Evolutionary conservation across 1,140 invertebrate species (phyloP).

Genomic region (Brachionus koreanus): DNA sequence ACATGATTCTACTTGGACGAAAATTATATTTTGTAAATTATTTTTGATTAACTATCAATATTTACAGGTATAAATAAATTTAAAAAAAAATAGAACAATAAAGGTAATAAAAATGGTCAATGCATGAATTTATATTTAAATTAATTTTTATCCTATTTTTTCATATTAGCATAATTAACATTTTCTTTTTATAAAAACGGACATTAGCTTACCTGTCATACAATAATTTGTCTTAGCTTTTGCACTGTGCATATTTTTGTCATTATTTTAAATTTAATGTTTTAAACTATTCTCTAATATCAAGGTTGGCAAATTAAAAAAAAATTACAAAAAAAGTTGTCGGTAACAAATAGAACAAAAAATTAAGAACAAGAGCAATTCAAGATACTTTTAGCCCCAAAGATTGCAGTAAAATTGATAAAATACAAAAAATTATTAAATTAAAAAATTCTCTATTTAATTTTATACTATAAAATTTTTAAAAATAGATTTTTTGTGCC

Average conservation of each 20-base stretch:
- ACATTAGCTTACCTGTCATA: not conserved
- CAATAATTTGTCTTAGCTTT: not conserved
- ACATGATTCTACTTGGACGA: not conserved
- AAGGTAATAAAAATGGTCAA: slow-evolving; percentile 17
- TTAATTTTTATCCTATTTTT: slow-evolving; percentile 1
- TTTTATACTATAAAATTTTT: no score
- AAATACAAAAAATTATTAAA: no score
- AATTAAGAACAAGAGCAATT: no score
- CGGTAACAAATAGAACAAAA: no score
- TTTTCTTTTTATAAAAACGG: slow-evolving; percentile 26
- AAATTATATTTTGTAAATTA: not conserved
- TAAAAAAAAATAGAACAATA: not conserved
- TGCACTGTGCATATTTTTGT: not conserved
- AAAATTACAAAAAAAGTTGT: no score
- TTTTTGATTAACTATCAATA: slow-evolving; percentile 24
- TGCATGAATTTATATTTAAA: not conserved
- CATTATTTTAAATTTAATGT: not conserved
- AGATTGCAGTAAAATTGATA: no score
- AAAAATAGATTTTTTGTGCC: no score
- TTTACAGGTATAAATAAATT: slow-evolving; percentile 22
- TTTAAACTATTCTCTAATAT: not conserved
- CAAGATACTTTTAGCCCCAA: no score
- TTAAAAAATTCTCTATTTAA: no score
- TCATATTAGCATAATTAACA: not conserved
- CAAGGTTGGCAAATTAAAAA: no score